A percentile compares a stretch with the other conserved stretches of the same genome.
Evolutionary conservation across 2,888 invertebrate genomes (phyloP).

Genomic region (Agrilus mali): DNA sequence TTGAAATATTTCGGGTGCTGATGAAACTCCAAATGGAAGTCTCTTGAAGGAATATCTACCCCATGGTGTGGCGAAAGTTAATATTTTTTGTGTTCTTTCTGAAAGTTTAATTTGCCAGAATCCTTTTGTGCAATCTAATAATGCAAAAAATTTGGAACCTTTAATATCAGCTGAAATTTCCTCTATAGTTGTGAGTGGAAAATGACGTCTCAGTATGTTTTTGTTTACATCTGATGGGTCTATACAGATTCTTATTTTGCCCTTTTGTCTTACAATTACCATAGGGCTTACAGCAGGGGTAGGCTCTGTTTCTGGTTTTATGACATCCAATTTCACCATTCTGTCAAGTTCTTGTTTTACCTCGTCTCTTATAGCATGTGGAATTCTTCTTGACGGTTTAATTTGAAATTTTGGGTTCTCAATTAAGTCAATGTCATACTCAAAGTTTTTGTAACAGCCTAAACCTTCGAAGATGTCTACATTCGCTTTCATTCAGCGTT

Average conservation of each 20-base stretch:
- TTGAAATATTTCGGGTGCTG: slow-evolving; percentile 18
- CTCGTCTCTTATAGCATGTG: slow-evolving; percentile 8
- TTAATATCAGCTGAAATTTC: no score
- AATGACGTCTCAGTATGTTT: no score
- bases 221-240: no score
- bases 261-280: no score
- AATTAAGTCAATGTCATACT: slow-evolving; percentile 8
- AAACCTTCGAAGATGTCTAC: not conserved
- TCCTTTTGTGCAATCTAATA: no score
- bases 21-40: slow-evolving; percentile 17
- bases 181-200: not conserved
- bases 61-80: slow-evolving; percentile 7
- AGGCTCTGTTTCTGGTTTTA: slow-evolving; percentile 8
- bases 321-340: slow-evolving; percentile 10
- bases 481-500: not conserved
- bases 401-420: slow-evolving; percentile 5
- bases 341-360: slow-evolving; percentile 10
- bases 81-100: no score
- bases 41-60: slow-evolving; percentile 13
- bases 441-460: not conserved
- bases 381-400: slow-evolving; percentile 7
- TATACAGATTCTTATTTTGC: no score
- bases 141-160: no score
- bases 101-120: no score
- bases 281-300: slow-evolving; percentile 11